phyloP scores from a whole-genome alignment of 1,140 invertebrate genomes.

The Drosophila bifasciata region DNA sequence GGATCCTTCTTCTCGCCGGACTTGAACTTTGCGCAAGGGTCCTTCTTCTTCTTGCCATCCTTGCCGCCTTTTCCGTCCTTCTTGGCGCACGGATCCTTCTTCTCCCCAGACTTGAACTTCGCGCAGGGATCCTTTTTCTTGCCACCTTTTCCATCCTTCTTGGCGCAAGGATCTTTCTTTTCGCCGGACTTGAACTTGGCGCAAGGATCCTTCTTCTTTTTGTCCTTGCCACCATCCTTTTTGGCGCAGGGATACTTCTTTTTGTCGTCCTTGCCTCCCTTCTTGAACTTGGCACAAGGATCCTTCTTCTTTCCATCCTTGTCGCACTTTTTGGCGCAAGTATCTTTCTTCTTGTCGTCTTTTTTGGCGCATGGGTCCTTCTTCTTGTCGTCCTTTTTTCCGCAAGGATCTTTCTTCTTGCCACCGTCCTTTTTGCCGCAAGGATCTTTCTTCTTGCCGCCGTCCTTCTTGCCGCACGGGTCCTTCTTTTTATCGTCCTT shows the following conservation, averaged over 20 bases:
- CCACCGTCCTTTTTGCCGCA: slow-evolving; percentile 37
- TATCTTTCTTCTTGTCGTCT: slow-evolving; percentile 18
- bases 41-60: slow-evolving; percentile 6
- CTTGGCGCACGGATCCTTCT: slow-evolving; percentile 22
- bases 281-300: slow-evolving; percentile 3
- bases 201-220: slow-evolving; percentile 18
- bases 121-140: slow-evolving; percentile 30
- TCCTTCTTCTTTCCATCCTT: slow-evolving; percentile 18
- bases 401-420: slow-evolving; percentile 39
- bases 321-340: slow-evolving; percentile 10
- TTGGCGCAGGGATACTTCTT: slow-evolving; percentile 1
- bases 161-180: slow-evolving; percentile 23
- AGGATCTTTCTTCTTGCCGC: slow-evolving; percentile 31
- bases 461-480: slow-evolving; percentile 34
- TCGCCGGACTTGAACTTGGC: slow-evolving; percentile 27
- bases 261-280: neutral
- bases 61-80: too few relatives aligned
- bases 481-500: slow-evolving; percentile 36
- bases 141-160: slow-evolving; percentile 13
- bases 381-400: slow-evolving; percentile 21
- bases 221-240: neutral
- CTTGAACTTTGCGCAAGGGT: slow-evolving; percentile 30
- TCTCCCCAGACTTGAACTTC: slow-evolving; percentile 21
- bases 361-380: slow-evolving; percentile 27
- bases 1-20: slow-evolving; percentile 26